phyloP scores from a whole-genome alignment of 2,113 vertebrate species.

The Excalfactoria chinensis region DNA sequence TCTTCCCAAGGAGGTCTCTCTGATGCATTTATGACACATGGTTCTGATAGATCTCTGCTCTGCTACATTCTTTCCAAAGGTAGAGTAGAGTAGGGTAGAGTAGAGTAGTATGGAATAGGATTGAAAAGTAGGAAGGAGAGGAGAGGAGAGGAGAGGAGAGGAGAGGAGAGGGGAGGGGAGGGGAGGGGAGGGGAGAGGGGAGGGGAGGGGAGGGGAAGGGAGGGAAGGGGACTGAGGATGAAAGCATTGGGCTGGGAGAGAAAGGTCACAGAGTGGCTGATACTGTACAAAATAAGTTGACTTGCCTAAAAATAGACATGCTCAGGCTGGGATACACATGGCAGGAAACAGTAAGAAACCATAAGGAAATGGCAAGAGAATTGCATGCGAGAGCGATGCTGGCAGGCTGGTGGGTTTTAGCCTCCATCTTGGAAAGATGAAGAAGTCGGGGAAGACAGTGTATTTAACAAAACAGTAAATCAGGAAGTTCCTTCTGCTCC shows the following conservation, averaged over 20 bases:
- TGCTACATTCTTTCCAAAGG: no score
- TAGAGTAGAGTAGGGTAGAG: no score
- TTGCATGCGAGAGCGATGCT: background rate
- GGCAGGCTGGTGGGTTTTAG: background rate
- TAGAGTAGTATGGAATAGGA: no score
- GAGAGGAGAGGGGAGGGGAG: no score
- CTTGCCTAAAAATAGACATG: background rate
- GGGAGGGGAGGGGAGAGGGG: no score
- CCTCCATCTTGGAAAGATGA: background rate
- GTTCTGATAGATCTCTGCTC: no score
- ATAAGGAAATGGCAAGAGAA: rapidly evolving
- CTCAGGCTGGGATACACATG: background rate
- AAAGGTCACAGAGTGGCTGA: background rate
- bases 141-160: no score
- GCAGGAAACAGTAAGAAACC: background rate
- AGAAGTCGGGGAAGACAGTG: background rate
- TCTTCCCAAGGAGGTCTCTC: no score
- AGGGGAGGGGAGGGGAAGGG: no score
- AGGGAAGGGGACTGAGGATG: no score
- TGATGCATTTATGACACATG: no score
- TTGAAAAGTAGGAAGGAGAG: no score
- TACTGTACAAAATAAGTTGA: background rate
- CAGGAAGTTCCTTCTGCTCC: background rate
- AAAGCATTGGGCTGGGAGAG: background rate
- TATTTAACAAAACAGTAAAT: background rate